Evolutionary conservation across 2,797 vertebrate species (phyloP).

Genomic region (Coilia nasus): DNA sequence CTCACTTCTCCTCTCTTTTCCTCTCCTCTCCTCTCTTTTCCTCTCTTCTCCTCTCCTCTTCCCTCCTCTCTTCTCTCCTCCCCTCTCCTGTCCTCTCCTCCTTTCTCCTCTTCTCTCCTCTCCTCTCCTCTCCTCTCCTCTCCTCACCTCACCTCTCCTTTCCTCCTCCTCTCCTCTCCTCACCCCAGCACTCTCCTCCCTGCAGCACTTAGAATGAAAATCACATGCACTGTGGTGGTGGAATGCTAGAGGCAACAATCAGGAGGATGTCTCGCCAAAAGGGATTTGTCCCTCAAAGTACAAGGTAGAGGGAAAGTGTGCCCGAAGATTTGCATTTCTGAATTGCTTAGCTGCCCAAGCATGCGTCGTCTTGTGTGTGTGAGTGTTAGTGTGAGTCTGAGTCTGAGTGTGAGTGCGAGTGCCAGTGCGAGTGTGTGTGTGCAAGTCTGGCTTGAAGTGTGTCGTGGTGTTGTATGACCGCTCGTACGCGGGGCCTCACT

Average conservation of each 20-base stretch:
- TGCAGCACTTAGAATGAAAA: slow-evolving; percentile 76
- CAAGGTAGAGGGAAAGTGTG: slow-evolving; percentile 77
- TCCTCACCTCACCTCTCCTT: slow-evolving; percentile 32
- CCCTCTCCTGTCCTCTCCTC: slow-evolving; percentile 43
- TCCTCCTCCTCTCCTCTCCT: neutral
- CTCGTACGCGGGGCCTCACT: slow-evolving; percentile 75
- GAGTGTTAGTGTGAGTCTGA: too few relatives aligned
- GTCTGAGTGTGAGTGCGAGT: too few relatives aligned
- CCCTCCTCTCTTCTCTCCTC: neutral
- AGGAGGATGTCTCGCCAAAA: slow-evolving; percentile 88
- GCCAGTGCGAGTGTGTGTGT: slow-evolving; percentile 31
- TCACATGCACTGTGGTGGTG: slow-evolving; percentile 74
- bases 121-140: slow-evolving; percentile 8
- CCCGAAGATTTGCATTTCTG: slow-evolving; percentile 92
- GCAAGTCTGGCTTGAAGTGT: slow-evolving; percentile 87
- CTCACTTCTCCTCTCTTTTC: slow-evolving; percentile 44
- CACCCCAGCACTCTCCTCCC: slow-evolving; percentile 41
- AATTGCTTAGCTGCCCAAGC: slow-evolving; percentile 98
- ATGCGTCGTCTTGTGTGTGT: slow-evolving; percentile 74
- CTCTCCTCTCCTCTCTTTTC: slow-evolving; percentile 40
- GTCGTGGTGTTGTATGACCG: slow-evolving; percentile 86
- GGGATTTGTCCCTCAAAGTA: slow-evolving; percentile 94
- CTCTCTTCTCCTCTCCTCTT: neutral
- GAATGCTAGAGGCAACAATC: slow-evolving; percentile 79
- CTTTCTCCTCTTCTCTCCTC: slow-evolving; percentile 61